These are phyloP conservation scores for Helicoverpa assulta DNA, from an alignment of 2,888 invertebrate species.

Conservation along the genomic window DNA sequence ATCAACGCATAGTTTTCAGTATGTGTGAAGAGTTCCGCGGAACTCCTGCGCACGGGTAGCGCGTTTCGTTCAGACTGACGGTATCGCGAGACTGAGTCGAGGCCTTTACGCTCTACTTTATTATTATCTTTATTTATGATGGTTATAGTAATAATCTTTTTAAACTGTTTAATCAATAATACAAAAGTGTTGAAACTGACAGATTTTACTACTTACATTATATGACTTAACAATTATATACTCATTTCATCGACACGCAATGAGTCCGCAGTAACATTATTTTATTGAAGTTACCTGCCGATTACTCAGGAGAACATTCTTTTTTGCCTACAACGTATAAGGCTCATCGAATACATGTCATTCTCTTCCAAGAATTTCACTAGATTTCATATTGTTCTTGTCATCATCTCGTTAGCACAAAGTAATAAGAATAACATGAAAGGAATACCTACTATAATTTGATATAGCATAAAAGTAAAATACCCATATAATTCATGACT, in stretches of 20 bases:
- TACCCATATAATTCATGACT: no score
- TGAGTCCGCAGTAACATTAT: not conserved
- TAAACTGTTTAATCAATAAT: conserved; percentile 30
- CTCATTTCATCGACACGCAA: not conserved
- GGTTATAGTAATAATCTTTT: conserved; percentile 46
- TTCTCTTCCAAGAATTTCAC: no score
- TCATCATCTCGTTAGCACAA: no score
- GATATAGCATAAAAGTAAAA: no score
- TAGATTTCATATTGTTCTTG: no score
- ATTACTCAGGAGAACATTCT: no score
- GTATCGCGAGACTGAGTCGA: conserved; percentile 32
- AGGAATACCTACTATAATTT: no score
- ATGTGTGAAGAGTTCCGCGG: conserved; percentile 1
- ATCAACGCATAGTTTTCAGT: conserved; percentile 7
- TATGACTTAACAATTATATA: conserved; percentile 24
- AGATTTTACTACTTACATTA: not conserved
- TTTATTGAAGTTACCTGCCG: not conserved
- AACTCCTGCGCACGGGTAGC: conserved; percentile 53
- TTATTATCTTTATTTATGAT: conserved; percentile 49
- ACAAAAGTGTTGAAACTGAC: conserved; percentile 7
- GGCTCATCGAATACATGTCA: no score
- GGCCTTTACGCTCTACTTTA: conserved; percentile 50
- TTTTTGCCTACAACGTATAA: no score
- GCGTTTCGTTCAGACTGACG: conserved; percentile 51
- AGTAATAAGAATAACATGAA: no score